A percentile compares a stretch with the other conserved stretches of the same genome.
These are phyloP conservation scores for Tanytarsus gracilentus DNA, from an alignment of 2,888 invertebrate species.

Conservation along the genomic window DNA sequence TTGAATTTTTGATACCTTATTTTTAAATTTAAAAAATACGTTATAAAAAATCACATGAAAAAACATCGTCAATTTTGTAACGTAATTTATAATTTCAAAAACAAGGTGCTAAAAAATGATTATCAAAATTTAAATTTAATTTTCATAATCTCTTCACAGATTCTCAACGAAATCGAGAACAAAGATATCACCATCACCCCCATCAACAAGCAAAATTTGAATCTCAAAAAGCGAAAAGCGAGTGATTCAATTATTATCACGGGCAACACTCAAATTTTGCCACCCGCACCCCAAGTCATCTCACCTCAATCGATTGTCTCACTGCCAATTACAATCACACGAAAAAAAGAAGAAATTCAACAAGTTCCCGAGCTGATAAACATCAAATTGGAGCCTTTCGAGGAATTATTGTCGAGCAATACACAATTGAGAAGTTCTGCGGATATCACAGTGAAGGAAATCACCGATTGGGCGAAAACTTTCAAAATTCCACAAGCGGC, in stretches of 20 bases:
- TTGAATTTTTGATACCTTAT: too few relatives aligned
- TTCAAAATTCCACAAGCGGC: conserved; percentile 24
- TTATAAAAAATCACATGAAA: too few relatives aligned
- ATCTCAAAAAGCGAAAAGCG: conserved; percentile 15
- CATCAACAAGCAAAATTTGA: conserved; percentile 14
- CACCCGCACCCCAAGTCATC: conserved; percentile 4
- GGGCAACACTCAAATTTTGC: conserved; percentile 15
- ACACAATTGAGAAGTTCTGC: conserved; percentile 16
- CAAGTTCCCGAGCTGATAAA: conserved; percentile 22
- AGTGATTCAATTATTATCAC: conserved; percentile 20
- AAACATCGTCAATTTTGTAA: too few relatives aligned
- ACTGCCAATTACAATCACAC: conserved; percentile 13
- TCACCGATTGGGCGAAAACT: conserved; percentile 20
- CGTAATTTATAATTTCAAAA: too few relatives aligned
- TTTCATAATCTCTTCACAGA: background rate
- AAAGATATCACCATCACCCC: conserved; percentile 26
- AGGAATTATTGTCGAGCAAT: conserved; percentile 13
- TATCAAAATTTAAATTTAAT: background rate
- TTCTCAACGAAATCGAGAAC: conserved; percentile 23
- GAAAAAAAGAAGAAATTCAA: conserved; percentile 19
- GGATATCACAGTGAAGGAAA: conserved; percentile 26
- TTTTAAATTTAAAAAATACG: too few relatives aligned
- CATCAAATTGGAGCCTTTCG: conserved; percentile 21
- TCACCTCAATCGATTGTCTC: background rate
- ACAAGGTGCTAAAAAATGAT: background rate